A percentile compares a stretch with the other conserved stretches of the same genome.
These are phyloP conservation scores for Monopterus albus DNA, from an alignment of 2,113 vertebrate species.

Conservation along the genomic window DNA sequence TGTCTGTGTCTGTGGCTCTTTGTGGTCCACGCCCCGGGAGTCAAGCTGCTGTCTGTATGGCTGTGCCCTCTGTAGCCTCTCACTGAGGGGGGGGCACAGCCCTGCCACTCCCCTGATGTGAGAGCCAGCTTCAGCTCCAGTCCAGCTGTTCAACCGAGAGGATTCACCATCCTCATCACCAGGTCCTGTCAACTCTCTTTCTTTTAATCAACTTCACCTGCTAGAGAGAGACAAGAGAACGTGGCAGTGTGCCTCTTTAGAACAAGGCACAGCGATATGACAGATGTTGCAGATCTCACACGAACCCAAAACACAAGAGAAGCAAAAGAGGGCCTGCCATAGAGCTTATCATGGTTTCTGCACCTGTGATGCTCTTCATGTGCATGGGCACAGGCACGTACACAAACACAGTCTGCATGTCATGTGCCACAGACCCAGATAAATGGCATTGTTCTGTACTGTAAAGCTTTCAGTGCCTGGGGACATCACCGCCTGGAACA, in stretches of 20 bases:
- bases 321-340: slow-evolving; percentile 16
- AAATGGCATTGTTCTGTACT: slow-evolving; percentile 34
- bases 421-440: slow-evolving; percentile 14
- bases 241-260: slow-evolving; percentile 3
- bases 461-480: slow-evolving; percentile 1
- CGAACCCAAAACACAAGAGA: slow-evolving; percentile 37
- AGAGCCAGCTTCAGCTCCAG: slow-evolving; percentile 41
- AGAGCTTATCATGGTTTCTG: slow-evolving; percentile 40
- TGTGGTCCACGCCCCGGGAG: slow-evolving; percentile 67
- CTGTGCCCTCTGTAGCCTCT: slow-evolving; percentile 59
- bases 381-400: background rate
- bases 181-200: slow-evolving; percentile 27
- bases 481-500: slow-evolving; percentile 36
- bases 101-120: slow-evolving; percentile 35
- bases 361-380: slow-evolving; percentile 49
- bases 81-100: slow-evolving; percentile 44
- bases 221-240: slow-evolving; percentile 16
- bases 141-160: slow-evolving; percentile 55
- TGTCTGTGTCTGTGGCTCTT: slow-evolving; percentile 68
- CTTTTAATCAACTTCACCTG: slow-evolving; percentile 49
- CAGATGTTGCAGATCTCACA: slow-evolving; percentile 33
- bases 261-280: background rate
- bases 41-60: slow-evolving; percentile 73
- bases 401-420: slow-evolving; percentile 26
- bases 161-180: background rate